Evolutionary conservation across 2,113 vertebrate genomes (phyloP), one percentile per base, ranked within the genome.

Genomic region (Channa argus): DNA sequence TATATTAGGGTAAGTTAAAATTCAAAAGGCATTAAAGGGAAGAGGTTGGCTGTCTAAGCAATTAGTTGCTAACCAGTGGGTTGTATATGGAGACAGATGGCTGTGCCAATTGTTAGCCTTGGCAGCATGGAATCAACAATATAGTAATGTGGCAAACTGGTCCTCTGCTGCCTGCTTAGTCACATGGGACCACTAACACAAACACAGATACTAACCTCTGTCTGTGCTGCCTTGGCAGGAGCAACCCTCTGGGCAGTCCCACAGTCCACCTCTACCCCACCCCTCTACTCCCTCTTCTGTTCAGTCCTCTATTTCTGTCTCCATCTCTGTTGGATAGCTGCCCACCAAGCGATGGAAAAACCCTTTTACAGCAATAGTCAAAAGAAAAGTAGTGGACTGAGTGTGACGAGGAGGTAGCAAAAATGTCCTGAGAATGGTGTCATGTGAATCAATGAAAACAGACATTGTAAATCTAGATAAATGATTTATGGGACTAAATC

Each of bases 41-140:
- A 80, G 64, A 74, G 45, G 62, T 51, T 55, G 76, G 59, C 71
- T 75, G 24, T 49, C 37, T 74, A 66, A 66, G 70, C 10, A 38
- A 60, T 63, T 52, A 44, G 66, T 66, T 36, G 65, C 47, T 64
- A 71, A 82, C 62, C 71, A 47, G 34, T 53, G 63, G 72, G 70
- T 86, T 75, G 45, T 62, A 47, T 55, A 79, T 80, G 75, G 59
- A 81, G 83, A 88, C 82, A 89, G 82, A 91, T 88, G 79, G 71
- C 61, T 69, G 38, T 64, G 50, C 45, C 46, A 47, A 68, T n/a
- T 53, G 49, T 85, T 85, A 67, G 71, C 84, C 72, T 78, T 88
- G 78, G 83, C 73, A 61, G 65, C 56, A 56, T 60, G 68, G 9
- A 46, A 51, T 53, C 41, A 68, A 77, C 78, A 82, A 73, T 63